Base-by-base conservation (phyloP, 2,113 vertebrate species). In the Poicephalus meyeri region DNA sequence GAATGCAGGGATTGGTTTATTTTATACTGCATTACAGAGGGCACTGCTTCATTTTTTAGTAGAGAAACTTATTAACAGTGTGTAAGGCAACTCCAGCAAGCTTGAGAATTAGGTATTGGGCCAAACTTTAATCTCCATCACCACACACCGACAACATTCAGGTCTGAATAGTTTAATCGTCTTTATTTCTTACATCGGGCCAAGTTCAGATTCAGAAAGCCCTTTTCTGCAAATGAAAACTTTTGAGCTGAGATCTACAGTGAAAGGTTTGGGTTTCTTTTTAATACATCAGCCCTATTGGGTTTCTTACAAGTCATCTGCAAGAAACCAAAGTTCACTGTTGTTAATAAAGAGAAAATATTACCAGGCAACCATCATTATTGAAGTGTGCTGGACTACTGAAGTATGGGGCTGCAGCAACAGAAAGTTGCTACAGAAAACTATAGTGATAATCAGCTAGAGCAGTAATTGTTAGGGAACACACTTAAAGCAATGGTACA, bases 261-360 rank as follows among this genome's bases (percentile, higher is more conserved):
- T 50, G 83, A 92, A 94, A 88, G 52, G 31, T 69, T 95, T 95
- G 23, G 26, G 41, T 95, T 95, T 84, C 91, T 95, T 94, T 86
- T 86, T 79, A 89, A 91, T 81, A 60, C 53, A 93, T 79, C 89
- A 89, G 92, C 47, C 86, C 56, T 93, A 42, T 46, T 86, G 78
- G 28, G 61, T 94, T 94, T 86, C 92, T 95, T 72, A 69, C 83
- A 92, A 91, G 46, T 91, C 18, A 4, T 83, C 82, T 95, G 63
- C 72, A 86, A 90, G 91, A 86, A 96, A 83, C 50, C 37, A 21
- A 86, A 88, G 64, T 71, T 92, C 76, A 41, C 90, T 81, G 73
- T 84, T 94, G 84, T 72, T 94, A 94, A 96, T 94, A 94, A 93
- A 89, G 90, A 70, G 65, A 93, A 94, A 93, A 46, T 37, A 86